phyloP scores from a whole-genome alignment of 2,113 vertebrate species.

The Rhea americana region DNA sequence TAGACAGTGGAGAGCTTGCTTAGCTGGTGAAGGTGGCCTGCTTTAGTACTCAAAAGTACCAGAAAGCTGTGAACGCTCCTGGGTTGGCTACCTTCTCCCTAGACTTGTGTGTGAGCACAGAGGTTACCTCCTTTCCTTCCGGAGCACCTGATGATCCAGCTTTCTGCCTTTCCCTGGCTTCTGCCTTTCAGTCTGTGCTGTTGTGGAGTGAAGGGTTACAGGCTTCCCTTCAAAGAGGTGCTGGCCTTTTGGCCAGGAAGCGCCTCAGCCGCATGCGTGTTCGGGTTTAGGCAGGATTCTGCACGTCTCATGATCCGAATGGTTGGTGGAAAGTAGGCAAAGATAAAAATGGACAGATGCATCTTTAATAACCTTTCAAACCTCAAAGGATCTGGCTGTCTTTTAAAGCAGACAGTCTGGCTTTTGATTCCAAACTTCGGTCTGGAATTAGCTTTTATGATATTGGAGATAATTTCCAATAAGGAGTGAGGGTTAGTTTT shows the following conservation, averaged over 20 bases:
- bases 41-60: not conserved
- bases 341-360: not conserved
- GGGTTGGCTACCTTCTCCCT: not conserved
- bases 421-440: not conserved
- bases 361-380: slow-evolving; percentile 26
- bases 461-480: not conserved
- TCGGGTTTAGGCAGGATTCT: not conserved
- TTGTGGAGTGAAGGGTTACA: not conserved
- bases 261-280: not conserved
- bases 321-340: not conserved
- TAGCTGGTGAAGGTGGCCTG: not conserved
- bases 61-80: not conserved
- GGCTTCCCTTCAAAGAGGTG: not conserved
- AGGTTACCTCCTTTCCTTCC: not conserved
- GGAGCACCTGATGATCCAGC: fast-evolving
- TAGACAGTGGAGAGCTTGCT: not conserved
- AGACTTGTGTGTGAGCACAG: not conserved
- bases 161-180: not conserved
- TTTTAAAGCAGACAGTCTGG: slow-evolving; percentile 9
- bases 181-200: not conserved
- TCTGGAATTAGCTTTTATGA: too few species aligned
- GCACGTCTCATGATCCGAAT: not conserved
- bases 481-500: not conserved
- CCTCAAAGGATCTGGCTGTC: not conserved
- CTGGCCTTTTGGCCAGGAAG: not conserved